phyloP scores from a whole-genome alignment of 2,888 invertebrate species.

The Vesta saturnalis region DNA sequence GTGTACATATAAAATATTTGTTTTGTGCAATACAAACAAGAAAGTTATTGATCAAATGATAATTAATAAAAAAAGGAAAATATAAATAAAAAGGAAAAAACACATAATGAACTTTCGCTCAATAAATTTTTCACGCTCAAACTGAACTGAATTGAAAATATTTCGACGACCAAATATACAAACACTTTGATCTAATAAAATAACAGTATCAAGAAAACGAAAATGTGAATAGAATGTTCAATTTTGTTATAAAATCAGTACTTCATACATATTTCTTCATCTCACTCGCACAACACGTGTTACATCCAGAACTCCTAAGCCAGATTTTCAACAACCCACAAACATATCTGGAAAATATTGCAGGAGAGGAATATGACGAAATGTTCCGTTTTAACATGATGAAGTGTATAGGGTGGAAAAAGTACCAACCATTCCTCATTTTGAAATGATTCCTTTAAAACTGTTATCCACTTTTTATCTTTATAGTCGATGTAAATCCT shows the following conservation, averaged over 20 bases:
- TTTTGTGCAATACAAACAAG: too few relatives aligned
- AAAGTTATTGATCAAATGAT: too few relatives aligned
- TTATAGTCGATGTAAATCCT: background rate
- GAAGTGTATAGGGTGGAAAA: slow-evolving; percentile 19
- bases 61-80: too few relatives aligned
- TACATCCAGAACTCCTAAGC: slow-evolving; percentile 39
- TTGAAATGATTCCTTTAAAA: background rate
- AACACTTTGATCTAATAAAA: slow-evolving; percentile 41
- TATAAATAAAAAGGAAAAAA: background rate
- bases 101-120: background rate
- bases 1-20: too few relatives aligned
- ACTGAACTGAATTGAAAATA: slow-evolving; percentile 7
- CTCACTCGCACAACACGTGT: slow-evolving; percentile 56
- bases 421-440: slow-evolving; percentile 7
- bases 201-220: slow-evolving; percentile 52
- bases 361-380: slow-evolving; percentile 26
- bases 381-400: slow-evolving; percentile 31
- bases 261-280: slow-evolving; percentile 56
- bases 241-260: slow-evolving; percentile 54
- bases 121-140: background rate
- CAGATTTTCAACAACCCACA: slow-evolving; percentile 31
- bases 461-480: slow-evolving; percentile 7
- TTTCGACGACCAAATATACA: slow-evolving; percentile 18
- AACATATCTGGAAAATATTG: slow-evolving; percentile 29
- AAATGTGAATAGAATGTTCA: slow-evolving; percentile 56